These are phyloP conservation scores for Machaerirhynchus nigripectus DNA, from an alignment of 2,113 vertebrate genomes.

Conservation along the genomic window DNA sequence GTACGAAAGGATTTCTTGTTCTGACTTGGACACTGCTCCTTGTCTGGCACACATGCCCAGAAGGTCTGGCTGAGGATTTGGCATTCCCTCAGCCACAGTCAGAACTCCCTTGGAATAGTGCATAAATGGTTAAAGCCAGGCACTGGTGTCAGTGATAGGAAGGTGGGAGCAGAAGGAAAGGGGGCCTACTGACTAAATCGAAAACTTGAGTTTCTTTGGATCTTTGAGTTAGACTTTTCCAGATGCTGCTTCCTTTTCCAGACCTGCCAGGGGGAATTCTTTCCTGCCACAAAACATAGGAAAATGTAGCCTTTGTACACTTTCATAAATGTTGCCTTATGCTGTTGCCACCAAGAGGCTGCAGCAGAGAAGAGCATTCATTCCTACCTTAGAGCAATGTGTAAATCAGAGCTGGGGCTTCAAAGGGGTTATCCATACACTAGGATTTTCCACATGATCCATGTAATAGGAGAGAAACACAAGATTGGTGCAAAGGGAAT, in stretches of 20 bases:
- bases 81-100: background rate
- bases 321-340: background rate
- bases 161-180: background rate
- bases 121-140: background rate
- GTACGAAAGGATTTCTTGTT: background rate
- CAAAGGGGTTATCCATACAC: background rate
- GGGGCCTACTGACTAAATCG: background rate
- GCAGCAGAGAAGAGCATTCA: background rate
- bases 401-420: background rate
- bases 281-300: background rate
- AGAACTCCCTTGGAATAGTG: background rate
- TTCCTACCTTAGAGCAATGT: background rate
- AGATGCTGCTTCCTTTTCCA: background rate
- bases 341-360: conserved; percentile 9
- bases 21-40: background rate
- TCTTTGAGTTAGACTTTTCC: background rate
- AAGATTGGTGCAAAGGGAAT: background rate
- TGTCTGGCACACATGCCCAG: background rate
- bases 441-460: background rate
- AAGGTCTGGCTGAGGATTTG: background rate
- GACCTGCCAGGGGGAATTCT: background rate
- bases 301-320: background rate
- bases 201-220: background rate
- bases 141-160: background rate
- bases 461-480: background rate